These are phyloP conservation scores for Monochamus alternatus DNA, from an alignment of 2,888 invertebrate genomes.

Conservation along the genomic window DNA sequence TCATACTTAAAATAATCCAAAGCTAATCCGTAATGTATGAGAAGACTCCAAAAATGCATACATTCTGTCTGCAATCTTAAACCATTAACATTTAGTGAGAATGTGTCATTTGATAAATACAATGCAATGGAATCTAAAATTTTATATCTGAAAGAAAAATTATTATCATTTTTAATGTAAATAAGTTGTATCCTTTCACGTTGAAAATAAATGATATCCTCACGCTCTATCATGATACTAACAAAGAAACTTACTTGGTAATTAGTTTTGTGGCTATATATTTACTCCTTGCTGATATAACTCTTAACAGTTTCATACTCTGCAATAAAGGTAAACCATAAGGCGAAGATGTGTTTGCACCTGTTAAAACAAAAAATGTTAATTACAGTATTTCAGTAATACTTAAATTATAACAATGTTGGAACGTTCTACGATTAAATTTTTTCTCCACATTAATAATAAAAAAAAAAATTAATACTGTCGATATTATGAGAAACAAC, in stretches of 20 bases:
- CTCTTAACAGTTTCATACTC: slow-evolving; percentile 83
- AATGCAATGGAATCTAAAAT: slow-evolving; percentile 74
- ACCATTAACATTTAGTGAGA: slow-evolving; percentile 72
- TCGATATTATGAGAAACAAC: no score
- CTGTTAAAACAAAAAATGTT: neutral
- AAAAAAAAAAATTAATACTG: no score
- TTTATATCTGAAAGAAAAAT: slow-evolving; percentile 67
- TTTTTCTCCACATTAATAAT: no score
- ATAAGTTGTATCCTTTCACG: no score
- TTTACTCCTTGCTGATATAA: slow-evolving; percentile 78
- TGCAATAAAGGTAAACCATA: slow-evolving; percentile 81
- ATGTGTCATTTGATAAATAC: slow-evolving; percentile 74
- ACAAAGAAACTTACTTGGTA: slow-evolving; percentile 66
- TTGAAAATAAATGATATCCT: no score
- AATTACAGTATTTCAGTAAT: no score
- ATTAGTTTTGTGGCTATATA: slow-evolving; percentile 74
- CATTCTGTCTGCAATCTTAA: slow-evolving; percentile 78
- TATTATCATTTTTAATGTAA: no score
- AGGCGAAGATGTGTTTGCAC: slow-evolving; percentile 44
- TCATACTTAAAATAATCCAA: slow-evolving; percentile 70
- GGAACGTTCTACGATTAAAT: no score
- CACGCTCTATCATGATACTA: no score
- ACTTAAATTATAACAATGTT: no score
- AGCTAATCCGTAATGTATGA: slow-evolving; percentile 73
- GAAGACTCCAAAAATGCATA: slow-evolving; percentile 74